Conservation (phyloP, 2,113 vertebrate species). For the Bufo gargarizans region DNA sequence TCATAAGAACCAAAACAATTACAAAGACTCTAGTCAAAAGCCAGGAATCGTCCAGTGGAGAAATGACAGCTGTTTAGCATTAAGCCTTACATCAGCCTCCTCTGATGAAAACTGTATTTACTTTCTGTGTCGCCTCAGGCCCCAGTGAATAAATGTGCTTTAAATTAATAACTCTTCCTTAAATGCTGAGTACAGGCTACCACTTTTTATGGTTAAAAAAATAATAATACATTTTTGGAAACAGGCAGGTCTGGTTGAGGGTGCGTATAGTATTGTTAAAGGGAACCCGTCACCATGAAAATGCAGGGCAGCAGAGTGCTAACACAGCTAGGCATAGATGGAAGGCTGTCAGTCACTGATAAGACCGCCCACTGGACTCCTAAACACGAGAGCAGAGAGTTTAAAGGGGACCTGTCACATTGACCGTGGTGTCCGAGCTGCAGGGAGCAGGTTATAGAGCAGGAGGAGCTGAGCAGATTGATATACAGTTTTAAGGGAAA, state of each 20-base stretch:
- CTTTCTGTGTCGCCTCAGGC: not conserved
- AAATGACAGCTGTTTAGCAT: slow-evolving; percentile 12
- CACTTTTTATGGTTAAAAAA: not conserved
- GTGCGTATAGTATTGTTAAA: no score
- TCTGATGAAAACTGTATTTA: not conserved
- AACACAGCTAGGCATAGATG: no score
- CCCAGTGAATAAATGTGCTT: not conserved
- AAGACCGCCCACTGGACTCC: no score
- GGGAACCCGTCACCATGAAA: no score
- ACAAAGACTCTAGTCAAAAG: not conserved
- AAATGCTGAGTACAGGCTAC: not conserved
- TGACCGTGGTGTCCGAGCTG: no score
- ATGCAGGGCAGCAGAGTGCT: no score
- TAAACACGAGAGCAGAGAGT: no score
- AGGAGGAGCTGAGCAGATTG: no score
- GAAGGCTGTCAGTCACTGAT: no score
- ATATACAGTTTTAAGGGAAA: no score
- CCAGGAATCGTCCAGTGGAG: not conserved
- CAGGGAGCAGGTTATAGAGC: no score
- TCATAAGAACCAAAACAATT: not conserved
- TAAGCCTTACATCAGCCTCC: not conserved
- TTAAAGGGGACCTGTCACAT: no score
- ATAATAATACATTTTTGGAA: not conserved
- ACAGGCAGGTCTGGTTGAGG: not conserved
- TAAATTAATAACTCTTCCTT: not conserved